phyloP scores from a whole-genome alignment of 2,113 vertebrate genomes.

The Coptodon bakossiorum region DNA sequence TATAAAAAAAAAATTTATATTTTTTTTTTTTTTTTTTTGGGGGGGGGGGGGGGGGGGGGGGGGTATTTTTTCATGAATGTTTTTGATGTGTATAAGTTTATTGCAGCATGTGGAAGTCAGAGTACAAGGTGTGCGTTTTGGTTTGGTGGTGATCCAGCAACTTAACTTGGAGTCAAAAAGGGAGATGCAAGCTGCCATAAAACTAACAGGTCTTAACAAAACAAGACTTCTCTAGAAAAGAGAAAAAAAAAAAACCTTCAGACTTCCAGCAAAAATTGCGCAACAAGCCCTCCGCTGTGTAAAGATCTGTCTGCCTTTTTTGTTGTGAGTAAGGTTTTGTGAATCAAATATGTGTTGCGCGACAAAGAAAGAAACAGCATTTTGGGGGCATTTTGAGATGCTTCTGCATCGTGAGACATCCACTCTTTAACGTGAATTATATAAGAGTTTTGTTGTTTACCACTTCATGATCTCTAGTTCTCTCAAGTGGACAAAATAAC shows the following conservation, averaged over 20 bases:
- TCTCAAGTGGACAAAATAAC: not conserved
- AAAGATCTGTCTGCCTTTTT: not conserved
- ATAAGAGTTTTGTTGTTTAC: not conserved
- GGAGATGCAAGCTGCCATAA: not conserved
- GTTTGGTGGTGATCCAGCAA: not conserved
- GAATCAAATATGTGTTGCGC: accelerated
- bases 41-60: not conserved
- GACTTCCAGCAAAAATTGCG: not conserved
- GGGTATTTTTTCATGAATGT: not conserved
- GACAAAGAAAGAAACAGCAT: not conserved
- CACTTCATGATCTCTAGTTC: not conserved
- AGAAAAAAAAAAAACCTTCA: not conserved
- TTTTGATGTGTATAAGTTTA: not conserved
- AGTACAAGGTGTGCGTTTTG: not conserved
- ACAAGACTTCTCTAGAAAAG: accelerated
- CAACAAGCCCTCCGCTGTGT: not conserved
- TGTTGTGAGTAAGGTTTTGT: not conserved
- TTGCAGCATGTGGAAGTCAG: not conserved
- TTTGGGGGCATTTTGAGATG: not conserved
- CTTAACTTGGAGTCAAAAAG: not conserved
- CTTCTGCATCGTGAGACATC: not conserved
- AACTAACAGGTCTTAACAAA: not conserved
- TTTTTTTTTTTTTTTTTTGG: not conserved
- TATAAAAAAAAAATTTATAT: no score
- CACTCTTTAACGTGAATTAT: accelerated